Evolutionary conservation across 2,113 vertebrate species (phyloP).

Genomic region (Sinocyclocheilus anophthalmus): DNA sequence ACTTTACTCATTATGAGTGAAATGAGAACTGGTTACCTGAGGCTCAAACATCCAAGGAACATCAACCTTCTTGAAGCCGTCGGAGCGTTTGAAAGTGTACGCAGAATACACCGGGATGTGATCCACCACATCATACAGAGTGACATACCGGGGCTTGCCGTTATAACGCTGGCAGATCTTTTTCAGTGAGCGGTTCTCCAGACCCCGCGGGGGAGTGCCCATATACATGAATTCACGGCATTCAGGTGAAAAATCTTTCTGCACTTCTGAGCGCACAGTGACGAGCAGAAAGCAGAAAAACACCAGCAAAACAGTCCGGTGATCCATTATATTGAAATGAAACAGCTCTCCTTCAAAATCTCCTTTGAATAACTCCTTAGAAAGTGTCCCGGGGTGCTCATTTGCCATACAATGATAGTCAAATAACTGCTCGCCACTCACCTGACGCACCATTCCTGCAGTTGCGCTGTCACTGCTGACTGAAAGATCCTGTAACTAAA

Average conservation of each 20-base stretch:
- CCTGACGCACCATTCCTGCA: not conserved
- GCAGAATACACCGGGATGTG: constrained; percentile 73
- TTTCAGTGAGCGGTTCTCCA: constrained; percentile 57
- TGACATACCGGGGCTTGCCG: constrained; percentile 68
- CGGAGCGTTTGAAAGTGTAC: constrained; percentile 72
- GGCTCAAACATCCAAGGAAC: constrained; percentile 76
- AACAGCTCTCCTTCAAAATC: not conserved
- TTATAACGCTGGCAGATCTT: constrained; percentile 74
- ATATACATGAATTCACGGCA: constrained; percentile 71
- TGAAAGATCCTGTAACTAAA: too few species aligned
- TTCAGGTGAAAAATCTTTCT: constrained; percentile 63
- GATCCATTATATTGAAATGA: constrained; percentile 1
- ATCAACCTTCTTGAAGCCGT: constrained; percentile 66
- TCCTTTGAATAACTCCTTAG: not conserved
- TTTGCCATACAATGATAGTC: constrained; percentile 27
- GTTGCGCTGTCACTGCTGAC: too few species aligned
- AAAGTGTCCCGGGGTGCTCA: not conserved
- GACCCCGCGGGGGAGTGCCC: constrained; percentile 63
- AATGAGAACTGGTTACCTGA: constrained; percentile 63
- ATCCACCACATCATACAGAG: constrained; percentile 66
- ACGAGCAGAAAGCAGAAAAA: not conserved
- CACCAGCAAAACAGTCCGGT: not conserved
- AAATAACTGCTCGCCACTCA: not conserved
- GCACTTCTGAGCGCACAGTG: constrained; percentile 57
- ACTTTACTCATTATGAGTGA: not conserved